Percentiles rank a stretch among this genome's conserved stretches.
These are phyloP conservation scores for Palythoa caribaeorum DNA, from an alignment of 92 coral and sea anemone genomes.

Conservation along the genomic window DNA sequence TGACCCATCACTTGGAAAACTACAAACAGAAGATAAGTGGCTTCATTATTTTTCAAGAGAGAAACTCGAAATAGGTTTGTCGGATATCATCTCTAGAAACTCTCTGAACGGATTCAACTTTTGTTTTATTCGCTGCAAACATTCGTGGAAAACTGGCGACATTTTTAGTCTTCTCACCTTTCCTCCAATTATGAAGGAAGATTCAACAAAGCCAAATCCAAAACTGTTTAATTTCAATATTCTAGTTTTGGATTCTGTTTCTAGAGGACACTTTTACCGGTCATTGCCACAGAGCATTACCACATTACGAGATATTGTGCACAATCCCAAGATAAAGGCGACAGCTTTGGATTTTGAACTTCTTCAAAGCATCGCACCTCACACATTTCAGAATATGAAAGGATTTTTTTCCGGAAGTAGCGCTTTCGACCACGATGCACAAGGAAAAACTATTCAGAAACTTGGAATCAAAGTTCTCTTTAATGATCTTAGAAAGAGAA, in stretches of 20 bases:
- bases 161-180: constrained; percentile 52
- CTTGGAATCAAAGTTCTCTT: constrained; percentile 60
- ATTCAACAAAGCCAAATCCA: not conserved
- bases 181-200: constrained; percentile 37
- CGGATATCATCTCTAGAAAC: constrained; percentile 41
- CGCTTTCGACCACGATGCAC: constrained; percentile 22
- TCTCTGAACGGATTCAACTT: constrained; percentile 66
- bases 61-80: constrained; percentile 52
- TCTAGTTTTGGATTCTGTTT: constrained; percentile 78
- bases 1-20: constrained; percentile 58
- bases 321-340: constrained; percentile 40
- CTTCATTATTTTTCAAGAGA: constrained; percentile 29
- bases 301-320: constrained; percentile 57
- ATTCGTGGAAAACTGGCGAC: not conserved
- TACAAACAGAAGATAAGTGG: constrained; percentile 59
- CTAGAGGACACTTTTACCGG: constrained; percentile 84
- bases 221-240: constrained; percentile 64
- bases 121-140: constrained; percentile 64
- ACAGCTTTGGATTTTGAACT: constrained; percentile 75
- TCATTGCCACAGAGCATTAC: constrained; percentile 68
- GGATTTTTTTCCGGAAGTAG: constrained; percentile 62
- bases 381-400: constrained; percentile 60
- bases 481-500: constrained; percentile 53
- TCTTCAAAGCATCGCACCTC: constrained; percentile 70
- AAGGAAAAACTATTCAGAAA: constrained; percentile 10